Evolutionary conservation across 1,140 invertebrate species (phyloP).

Genomic region (Octopus sinensis): DNA sequence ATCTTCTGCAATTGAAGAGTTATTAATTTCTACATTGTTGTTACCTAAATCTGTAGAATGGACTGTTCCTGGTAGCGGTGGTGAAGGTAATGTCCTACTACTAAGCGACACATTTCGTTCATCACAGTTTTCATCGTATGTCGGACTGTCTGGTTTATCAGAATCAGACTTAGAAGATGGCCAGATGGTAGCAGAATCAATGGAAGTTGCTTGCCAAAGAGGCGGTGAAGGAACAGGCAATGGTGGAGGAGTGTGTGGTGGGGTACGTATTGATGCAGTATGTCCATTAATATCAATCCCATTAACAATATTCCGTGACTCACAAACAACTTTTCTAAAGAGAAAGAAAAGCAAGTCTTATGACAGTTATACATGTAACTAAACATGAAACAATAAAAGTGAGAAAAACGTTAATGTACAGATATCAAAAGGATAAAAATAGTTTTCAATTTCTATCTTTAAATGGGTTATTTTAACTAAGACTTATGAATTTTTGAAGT

Average conservation of each 20-base stretch:
- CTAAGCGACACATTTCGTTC: neutral
- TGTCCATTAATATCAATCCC: constrained; percentile 45
- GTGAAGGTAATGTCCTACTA: neutral
- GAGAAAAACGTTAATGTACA: too few relatives aligned
- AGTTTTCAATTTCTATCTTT: too few relatives aligned
- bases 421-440: too few relatives aligned
- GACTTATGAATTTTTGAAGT: too few relatives aligned
- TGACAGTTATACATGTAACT: too few relatives aligned
- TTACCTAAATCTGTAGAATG: neutral
- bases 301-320: constrained; percentile 45
- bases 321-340: constrained; percentile 47
- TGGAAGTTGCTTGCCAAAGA: neutral
- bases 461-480: too few relatives aligned
- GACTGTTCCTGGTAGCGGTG: neutral
- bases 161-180: neutral
- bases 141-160: constrained; percentile 11
- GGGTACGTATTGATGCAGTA: constrained; percentile 6
- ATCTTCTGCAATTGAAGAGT: neutral
- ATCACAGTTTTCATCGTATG: constrained; percentile 12
- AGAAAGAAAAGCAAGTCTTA: constrained; percentile 14
- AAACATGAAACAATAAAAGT: too few relatives aligned
- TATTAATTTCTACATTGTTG: neutral
- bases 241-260: constrained; percentile 13
- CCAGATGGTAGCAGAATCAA: constrained; percentile 8
- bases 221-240: constrained; percentile 20